Evolutionary conservation across 2,888 invertebrate species (phyloP), one percentile per base, ranked within the genome.

Genomic region (Thereva nobilitata): DNA sequence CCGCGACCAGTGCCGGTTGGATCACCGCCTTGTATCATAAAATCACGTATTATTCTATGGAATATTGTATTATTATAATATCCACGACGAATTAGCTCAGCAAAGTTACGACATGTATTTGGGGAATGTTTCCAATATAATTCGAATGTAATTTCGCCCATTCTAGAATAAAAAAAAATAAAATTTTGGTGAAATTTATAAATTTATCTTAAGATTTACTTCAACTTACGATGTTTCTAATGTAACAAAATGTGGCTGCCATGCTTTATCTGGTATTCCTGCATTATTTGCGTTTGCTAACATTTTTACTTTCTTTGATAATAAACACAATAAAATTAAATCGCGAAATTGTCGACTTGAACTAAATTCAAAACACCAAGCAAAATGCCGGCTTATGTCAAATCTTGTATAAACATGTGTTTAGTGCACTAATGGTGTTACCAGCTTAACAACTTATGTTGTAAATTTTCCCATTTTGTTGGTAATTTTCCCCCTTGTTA

Each of bases 81-180:
- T 23, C 96, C 97, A 74, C 97, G 84, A 68, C 95, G 84, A 0
- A 92, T 86, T 37, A 99, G 83, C 80, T 99, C 98, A 68, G 97
- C 97, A 82, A 99, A 98, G 79, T 99, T 99, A 75, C 94, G 85
- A 74, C 99, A 99, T 0, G 98, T 97, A 72, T 89, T 88, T n/a
- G 98, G 98, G 0, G 98, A 91, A 78, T 99, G 97, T 78, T 95
- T 93, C 99, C 99, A 99, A 77, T 99, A 99, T 71, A 99, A 84
- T 81, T 99, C 98, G 56, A 98, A 82, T 0, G 88, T 86, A 57
- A 99, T 85, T 74, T 90, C 90, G 0, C 99, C 99, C 95, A 98
- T 97, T 53, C 94, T 94, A 70, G 2, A 23, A 64, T 44, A 40
- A 68, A 68, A 64, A 66, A 12, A 4, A 34, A 23, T 4, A 7